phyloP scores from a whole-genome alignment of 2,113 vertebrate genomes.

The Lota lota region DNA sequence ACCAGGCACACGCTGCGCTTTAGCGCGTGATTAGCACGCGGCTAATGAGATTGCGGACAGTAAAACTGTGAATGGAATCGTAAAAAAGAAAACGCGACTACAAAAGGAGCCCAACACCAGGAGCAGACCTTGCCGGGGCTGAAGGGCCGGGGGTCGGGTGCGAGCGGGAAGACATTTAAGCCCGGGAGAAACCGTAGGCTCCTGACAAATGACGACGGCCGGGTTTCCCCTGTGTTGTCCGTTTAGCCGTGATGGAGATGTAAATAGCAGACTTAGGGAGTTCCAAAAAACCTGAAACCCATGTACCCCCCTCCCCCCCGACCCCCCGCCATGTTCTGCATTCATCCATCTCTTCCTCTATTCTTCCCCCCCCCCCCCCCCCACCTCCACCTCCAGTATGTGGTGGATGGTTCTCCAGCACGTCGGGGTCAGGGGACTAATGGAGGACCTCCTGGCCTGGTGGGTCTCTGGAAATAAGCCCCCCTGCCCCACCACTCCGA shows the following conservation, averaged over 20 bases:
- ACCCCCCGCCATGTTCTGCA: slow-evolving; percentile 32
- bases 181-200: slow-evolving; percentile 36
- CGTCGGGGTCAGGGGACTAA: slow-evolving; percentile 76
- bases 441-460: slow-evolving; percentile 76
- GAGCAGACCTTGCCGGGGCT: slow-evolving; percentile 10
- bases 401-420: slow-evolving; percentile 61
- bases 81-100: slow-evolving; percentile 34
- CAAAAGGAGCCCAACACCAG: no score
- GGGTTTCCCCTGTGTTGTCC: slow-evolving; percentile 55
- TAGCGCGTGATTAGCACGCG: slow-evolving; percentile 70
- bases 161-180: slow-evolving; percentile 32
- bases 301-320: background rate
- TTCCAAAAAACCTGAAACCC: slow-evolving; percentile 27
- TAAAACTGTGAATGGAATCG: slow-evolving; percentile 65
- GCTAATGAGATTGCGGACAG: slow-evolving; percentile 71
- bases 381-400: slow-evolving; percentile 39
- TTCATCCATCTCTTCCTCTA: slow-evolving; percentile 45
- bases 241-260: slow-evolving; percentile 55
- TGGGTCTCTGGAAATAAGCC: slow-evolving; percentile 70
- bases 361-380: slow-evolving; percentile 50
- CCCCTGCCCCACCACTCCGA: slow-evolving; percentile 37
- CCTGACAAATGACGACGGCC: slow-evolving; percentile 55
- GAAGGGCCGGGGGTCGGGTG: slow-evolving; percentile 37
- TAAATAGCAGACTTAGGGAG: slow-evolving; percentile 64
- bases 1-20: slow-evolving; percentile 50